Evolutionary conservation across 2,888 invertebrate species (phyloP).

Genomic region (Epiblema foenella): DNA sequence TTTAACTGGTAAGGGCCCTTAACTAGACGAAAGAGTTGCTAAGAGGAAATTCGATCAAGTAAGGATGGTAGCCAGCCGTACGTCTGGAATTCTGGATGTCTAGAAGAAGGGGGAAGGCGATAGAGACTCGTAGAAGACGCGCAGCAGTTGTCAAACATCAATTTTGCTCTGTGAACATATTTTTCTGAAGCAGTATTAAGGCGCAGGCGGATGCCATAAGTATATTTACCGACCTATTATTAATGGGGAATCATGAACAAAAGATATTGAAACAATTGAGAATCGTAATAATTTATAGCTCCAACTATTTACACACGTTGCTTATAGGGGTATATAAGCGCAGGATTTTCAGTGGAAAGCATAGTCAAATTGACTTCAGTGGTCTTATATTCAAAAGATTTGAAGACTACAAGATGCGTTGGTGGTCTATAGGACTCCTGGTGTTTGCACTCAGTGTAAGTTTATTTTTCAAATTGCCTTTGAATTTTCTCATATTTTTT

Average conservation of each 20-base stretch:
- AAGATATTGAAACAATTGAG: conserved; percentile 34
- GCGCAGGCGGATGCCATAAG: neutral
- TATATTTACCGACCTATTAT: conserved; percentile 6
- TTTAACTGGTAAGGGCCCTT: too few species aligned
- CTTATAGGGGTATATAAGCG: conserved; percentile 24
- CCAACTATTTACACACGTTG: conserved; percentile 16
- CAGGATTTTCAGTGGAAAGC: neutral
- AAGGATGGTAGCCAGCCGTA: too few species aligned
- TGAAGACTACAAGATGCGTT: conserved; percentile 38
- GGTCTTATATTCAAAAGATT: conserved; percentile 38
- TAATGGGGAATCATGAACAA: conserved; percentile 30
- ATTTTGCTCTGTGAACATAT: too few species aligned
- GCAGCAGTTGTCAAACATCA: too few species aligned
- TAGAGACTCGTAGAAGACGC: too few species aligned
- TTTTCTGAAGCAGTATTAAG: neutral
- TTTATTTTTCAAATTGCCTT: neutral
- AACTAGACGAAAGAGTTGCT: too few species aligned
- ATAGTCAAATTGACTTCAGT: conserved; percentile 38
- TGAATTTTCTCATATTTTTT: too few species aligned
- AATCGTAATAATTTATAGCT: conserved; percentile 31
- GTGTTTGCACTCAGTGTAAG: conserved; percentile 43
- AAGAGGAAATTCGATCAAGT: too few species aligned
- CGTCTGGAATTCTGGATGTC: too few species aligned
- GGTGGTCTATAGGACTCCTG: conserved; percentile 26
- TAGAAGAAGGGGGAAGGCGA: too few species aligned